Conservation (phyloP, 2,888 invertebrate genomes). For the Volucella inanis region DNA sequence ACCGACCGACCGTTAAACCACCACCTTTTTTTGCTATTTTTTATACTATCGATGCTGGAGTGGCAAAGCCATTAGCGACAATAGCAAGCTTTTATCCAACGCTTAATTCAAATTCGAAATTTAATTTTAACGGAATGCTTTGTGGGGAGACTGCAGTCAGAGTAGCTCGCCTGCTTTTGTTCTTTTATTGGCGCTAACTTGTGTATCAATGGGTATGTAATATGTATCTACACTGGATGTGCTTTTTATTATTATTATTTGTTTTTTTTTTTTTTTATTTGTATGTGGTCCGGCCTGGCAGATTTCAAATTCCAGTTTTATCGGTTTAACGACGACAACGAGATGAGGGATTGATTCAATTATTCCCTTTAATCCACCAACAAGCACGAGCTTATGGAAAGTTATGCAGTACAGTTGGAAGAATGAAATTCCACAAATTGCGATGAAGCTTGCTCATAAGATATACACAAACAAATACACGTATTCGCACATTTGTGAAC, state of each 20-base stretch:
- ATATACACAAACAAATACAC: background rate
- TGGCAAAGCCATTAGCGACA: constrained; percentile 40
- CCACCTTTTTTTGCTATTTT: background rate
- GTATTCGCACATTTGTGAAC: too few species aligned
- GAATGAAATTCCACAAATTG: too few species aligned
- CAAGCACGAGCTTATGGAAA: too few species aligned
- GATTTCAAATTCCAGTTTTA: constrained; percentile 37
- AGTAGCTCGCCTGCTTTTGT: constrained; percentile 27
- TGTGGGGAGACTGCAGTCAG: background rate
- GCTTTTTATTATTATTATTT: background rate
- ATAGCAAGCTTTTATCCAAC: constrained; percentile 28
- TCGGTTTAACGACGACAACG: constrained; percentile 9
- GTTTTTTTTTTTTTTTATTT: background rate
- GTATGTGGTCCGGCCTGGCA: background rate
- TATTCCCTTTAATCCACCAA: too few species aligned
- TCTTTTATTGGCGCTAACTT: background rate
- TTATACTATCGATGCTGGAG: constrained; percentile 40
- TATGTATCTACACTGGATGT: too few species aligned
- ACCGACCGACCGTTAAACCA: too few species aligned
- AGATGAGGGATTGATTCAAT: constrained; percentile 7
- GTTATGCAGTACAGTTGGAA: too few species aligned
- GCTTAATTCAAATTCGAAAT: constrained; percentile 60
- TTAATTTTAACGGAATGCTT: constrained; percentile 61
- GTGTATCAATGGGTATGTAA: too few species aligned
- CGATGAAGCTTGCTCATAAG: too few species aligned